Evolutionary conservation across 2,797 vertebrate species (phyloP).

Genomic region (Microcaecilia unicolor): DNA sequence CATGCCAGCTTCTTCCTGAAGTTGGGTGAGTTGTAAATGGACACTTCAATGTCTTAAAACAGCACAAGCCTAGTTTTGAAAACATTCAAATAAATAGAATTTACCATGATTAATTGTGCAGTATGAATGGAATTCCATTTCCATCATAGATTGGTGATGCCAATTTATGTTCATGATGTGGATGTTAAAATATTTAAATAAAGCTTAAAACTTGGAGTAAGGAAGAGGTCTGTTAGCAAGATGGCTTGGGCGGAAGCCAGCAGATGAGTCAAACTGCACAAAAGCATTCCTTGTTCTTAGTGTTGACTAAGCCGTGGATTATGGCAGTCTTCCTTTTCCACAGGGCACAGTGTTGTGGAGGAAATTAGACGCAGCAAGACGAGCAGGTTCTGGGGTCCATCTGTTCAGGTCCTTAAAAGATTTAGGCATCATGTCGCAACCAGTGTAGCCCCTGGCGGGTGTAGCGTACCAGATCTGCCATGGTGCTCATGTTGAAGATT

Average conservation of each 20-base stretch:
- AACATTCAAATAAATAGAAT: constrained; percentile 68
- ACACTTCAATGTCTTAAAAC: constrained; percentile 45
- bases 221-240: constrained; percentile 38
- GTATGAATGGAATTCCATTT: constrained; percentile 50
- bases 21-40: constrained; percentile 44
- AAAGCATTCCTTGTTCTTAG: constrained; percentile 54
- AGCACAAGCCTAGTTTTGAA: constrained; percentile 29
- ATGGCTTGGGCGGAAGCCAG: constrained; percentile 31
- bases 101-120: constrained; percentile 45
- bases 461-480: constrained; percentile 95
- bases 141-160: constrained; percentile 38
- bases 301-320: constrained; percentile 51
- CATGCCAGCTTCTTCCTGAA: constrained; percentile 55
- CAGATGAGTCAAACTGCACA: too few species aligned
- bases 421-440: constrained; percentile 91
- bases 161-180: constrained; percentile 38
- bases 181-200: constrained; percentile 58
- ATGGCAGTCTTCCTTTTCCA: constrained; percentile 70
- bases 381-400: constrained; percentile 26
- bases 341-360: constrained; percentile 93
- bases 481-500: constrained; percentile 95
- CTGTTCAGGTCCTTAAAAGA: constrained; percentile 51
- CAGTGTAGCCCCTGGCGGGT: constrained; percentile 95
- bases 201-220: constrained; percentile 40
- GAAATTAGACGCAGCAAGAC: constrained; percentile 74